Conservation (phyloP, 2,888 invertebrate species). For the Aphodius granarius region DNA sequence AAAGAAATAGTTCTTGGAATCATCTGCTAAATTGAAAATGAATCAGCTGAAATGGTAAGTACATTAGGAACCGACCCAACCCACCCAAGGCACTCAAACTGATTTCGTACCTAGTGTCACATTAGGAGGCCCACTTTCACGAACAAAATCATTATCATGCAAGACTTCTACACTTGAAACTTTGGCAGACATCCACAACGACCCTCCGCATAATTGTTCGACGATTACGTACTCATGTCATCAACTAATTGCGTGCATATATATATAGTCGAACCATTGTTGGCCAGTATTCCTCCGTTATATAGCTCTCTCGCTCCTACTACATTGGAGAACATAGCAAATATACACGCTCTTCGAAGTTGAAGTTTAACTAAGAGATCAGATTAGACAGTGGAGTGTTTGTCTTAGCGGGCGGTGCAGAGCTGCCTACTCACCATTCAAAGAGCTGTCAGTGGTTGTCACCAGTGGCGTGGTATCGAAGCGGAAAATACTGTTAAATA, state of each 20-base stretch:
- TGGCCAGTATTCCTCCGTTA: not conserved
- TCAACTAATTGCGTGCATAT: constrained; percentile 5
- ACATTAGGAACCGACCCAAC: not conserved
- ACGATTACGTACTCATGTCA: constrained; percentile 1
- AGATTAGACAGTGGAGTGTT: constrained; percentile 40
- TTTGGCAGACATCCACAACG: not conserved
- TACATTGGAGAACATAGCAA: constrained; percentile 15
- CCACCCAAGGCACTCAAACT: not conserved
- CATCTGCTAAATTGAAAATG: not conserved
- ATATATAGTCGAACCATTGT: not conserved
- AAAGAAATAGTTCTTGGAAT: not conserved
- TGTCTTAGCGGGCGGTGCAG: constrained; percentile 33
- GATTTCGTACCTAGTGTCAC: not conserved
- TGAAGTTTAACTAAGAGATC: constrained; percentile 37
- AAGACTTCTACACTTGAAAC: not conserved
- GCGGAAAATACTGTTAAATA: not conserved
- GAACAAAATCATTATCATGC: not conserved
- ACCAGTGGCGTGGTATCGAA: not conserved
- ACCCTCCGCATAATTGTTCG: not conserved
- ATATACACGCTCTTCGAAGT: constrained; percentile 18
- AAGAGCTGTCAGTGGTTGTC: constrained; percentile 32
- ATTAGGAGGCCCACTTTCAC: not conserved
- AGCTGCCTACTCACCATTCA: constrained; percentile 34
- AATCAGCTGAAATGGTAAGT: not conserved
- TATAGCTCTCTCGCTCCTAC: constrained; percentile 13